phyloP scores from a whole-genome alignment of 2,113 vertebrate genomes.

The Vireo altiloquus region DNA sequence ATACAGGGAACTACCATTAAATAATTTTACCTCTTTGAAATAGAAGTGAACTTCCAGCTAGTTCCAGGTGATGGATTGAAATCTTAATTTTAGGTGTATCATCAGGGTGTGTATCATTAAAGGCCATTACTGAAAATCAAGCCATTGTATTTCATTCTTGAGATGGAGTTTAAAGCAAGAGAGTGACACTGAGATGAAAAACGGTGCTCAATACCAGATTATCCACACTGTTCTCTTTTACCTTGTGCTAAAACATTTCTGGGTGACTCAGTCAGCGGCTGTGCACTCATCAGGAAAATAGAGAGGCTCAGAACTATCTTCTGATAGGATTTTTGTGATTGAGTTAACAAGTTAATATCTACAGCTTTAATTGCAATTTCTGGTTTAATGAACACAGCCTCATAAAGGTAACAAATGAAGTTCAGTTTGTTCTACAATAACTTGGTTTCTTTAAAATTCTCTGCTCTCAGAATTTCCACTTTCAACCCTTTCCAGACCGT shows the following conservation, averaged over 20 bases:
- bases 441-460: not conserved
- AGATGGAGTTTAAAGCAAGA: not conserved
- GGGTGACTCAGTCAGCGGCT: not conserved
- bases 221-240: not conserved
- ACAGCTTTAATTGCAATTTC: not conserved
- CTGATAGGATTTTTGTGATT: not conserved
- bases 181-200: not conserved
- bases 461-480: not conserved
- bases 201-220: fast-evolving
- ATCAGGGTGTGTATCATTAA: not conserved
- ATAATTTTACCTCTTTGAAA: not conserved
- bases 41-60: not conserved
- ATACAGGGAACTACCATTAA: not conserved
- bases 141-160: not conserved
- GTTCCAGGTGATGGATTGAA: not conserved
- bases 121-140: not conserved
- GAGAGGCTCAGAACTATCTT: not conserved
- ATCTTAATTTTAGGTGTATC: not conserved
- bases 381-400: not conserved
- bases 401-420: not conserved
- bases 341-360: not conserved
- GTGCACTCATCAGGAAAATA: not conserved
- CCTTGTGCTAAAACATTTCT: not conserved
- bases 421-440: not conserved
- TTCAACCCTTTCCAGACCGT: not conserved